These are phyloP conservation scores for Nephrocerus scutellatus DNA, from an alignment of 2,888 invertebrate genomes.

Conservation along the genomic window DNA sequence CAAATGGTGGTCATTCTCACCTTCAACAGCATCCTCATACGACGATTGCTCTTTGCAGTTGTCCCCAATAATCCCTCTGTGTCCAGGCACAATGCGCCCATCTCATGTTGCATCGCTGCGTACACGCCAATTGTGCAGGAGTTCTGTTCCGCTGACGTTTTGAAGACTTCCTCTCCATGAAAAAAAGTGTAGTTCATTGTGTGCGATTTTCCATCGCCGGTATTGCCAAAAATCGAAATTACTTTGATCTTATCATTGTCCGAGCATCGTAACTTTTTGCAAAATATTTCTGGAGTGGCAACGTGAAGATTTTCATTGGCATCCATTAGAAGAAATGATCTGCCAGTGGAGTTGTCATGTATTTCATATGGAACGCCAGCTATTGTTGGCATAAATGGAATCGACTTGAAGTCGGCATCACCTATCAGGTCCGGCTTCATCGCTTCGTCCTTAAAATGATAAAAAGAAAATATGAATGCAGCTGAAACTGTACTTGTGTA, in stretches of 20 bases:
- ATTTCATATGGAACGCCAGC: conserved; percentile 30
- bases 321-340: conserved; percentile 54
- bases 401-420: conserved; percentile 39
- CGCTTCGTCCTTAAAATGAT: conserved; percentile 32
- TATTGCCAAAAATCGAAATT: conserved; percentile 76
- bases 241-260: conserved; percentile 62
- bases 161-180: conserved; percentile 53
- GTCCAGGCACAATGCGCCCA: conserved; percentile 64
- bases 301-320: conserved; percentile 57
- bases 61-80: conserved; percentile 71
- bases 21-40: conserved; percentile 64
- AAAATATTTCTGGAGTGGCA: conserved; percentile 52
- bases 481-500: not conserved
- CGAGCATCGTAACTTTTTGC: conserved; percentile 36
- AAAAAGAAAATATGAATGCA: not conserved
- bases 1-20: conserved; percentile 29
- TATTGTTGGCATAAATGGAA: conserved; percentile 35
- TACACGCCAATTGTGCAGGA: conserved; percentile 75
- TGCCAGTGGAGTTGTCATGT: conserved; percentile 24
- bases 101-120: conserved; percentile 62
- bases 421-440: conserved; percentile 33
- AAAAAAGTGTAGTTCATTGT: conserved; percentile 70
- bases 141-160: conserved; percentile 48
- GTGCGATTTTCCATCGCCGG: conserved; percentile 75
- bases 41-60: conserved; percentile 37